Conservation (phyloP, 2,113 vertebrate genomes). For the Hippotragus niger region DNA sequence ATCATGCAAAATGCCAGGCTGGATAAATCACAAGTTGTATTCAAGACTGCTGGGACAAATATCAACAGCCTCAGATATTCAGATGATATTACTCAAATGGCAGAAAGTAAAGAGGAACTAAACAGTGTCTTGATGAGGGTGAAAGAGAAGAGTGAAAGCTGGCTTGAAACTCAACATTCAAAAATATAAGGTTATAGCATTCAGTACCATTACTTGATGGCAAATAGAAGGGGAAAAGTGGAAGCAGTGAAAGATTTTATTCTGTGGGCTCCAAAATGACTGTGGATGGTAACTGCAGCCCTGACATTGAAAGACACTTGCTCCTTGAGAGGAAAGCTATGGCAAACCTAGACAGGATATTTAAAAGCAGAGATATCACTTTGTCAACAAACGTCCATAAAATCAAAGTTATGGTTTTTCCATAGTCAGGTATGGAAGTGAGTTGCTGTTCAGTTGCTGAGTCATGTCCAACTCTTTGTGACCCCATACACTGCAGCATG, state of each 20-base stretch:
- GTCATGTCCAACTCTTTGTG: not conserved
- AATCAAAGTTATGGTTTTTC: not conserved
- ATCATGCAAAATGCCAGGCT: not conserved
- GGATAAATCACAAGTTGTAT: not conserved
- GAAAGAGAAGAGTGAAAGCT: not conserved
- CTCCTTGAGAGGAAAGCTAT: not conserved
- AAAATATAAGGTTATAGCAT: not conserved
- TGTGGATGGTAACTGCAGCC: not conserved
- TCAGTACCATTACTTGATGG: not conserved
- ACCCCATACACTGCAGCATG: not conserved
- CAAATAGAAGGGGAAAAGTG: not conserved
- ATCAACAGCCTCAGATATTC: not conserved
- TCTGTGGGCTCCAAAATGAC: not conserved
- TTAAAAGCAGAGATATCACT: not conserved
- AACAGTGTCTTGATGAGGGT: not conserved
- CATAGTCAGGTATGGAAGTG: not conserved
- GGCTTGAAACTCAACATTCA: not conserved
- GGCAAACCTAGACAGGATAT: not conserved
- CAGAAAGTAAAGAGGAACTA: not conserved
- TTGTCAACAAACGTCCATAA: not conserved
- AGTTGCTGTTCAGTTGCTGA: not conserved
- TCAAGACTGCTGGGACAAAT: not conserved
- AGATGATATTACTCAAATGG: not conserved
- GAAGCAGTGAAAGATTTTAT: not conserved
- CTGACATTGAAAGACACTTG: not conserved